phyloP scores from a whole-genome alignment of 2,113 vertebrate genomes.

The Atherinomorus stipes region DNA sequence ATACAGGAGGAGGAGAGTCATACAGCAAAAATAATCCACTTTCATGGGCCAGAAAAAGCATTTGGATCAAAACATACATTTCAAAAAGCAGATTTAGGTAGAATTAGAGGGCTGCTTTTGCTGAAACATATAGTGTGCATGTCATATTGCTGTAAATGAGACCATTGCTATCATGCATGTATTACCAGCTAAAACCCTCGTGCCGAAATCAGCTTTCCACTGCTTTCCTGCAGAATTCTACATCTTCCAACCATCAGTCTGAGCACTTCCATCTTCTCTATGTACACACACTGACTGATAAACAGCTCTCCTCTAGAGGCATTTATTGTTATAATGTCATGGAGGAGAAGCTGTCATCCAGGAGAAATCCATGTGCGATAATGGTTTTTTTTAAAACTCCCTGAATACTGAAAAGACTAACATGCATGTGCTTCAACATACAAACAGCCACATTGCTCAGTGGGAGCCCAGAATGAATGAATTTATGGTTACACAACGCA shows the following conservation, averaged over 20 bases:
- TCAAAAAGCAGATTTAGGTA: slow-evolving; percentile 29
- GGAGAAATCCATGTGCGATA: slow-evolving; percentile 42
- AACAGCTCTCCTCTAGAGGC: slow-evolving; percentile 28
- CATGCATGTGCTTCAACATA: neutral
- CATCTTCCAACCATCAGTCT: slow-evolving; percentile 1
- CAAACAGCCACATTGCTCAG: slow-evolving; percentile 10
- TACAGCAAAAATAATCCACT: slow-evolving; percentile 66
- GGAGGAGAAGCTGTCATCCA: slow-evolving; percentile 35
- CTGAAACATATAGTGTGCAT: slow-evolving; percentile 5
- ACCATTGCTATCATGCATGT: too few relatives aligned
- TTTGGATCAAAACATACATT: slow-evolving; percentile 37
- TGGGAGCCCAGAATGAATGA: slow-evolving; percentile 1
- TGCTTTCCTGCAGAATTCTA: neutral
- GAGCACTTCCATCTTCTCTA: slow-evolving; percentile 18
- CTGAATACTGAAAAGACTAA: slow-evolving; percentile 8
- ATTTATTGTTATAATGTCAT: slow-evolving; percentile 11
- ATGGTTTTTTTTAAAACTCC: slow-evolving; percentile 34
- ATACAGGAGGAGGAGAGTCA: slow-evolving; percentile 46
- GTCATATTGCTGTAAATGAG: neutral
- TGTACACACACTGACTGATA: slow-evolving; percentile 29
- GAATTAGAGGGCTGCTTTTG: slow-evolving; percentile 30
- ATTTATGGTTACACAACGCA: neutral
- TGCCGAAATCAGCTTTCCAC: neutral
- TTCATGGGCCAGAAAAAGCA: slow-evolving; percentile 60
- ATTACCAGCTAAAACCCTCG: neutral